Evolutionary conservation across 1,140 invertebrate genomes (phyloP).

Genomic region (Dinoponera quadriceps): DNA sequence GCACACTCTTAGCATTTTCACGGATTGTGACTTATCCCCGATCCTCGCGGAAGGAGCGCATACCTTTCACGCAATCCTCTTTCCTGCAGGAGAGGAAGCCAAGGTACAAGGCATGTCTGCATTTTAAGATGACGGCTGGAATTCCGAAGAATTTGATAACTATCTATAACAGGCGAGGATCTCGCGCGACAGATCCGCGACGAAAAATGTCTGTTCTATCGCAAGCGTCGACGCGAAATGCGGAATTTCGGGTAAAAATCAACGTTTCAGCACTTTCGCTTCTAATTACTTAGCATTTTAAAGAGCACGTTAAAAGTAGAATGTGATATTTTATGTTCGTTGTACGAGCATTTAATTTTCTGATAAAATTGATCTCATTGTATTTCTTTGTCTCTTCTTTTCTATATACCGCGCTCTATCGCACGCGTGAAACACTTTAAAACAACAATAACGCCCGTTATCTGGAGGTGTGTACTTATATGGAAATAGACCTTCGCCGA

Average conservation of each 20-base stretch:
- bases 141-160: slow-evolving; percentile 48
- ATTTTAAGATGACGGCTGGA: slow-evolving; percentile 45
- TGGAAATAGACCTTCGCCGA: neutral
- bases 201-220: slow-evolving; percentile 31
- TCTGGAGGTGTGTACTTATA: neutral
- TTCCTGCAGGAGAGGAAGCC: slow-evolving; percentile 41
- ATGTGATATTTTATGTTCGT: neutral
- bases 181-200: neutral
- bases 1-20: slow-evolving; percentile 50
- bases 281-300: neutral
- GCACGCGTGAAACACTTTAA: no score
- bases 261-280: neutral
- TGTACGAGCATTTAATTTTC: neutral
- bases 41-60: slow-evolving; percentile 36
- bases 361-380: neutral
- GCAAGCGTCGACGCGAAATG: neutral
- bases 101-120: slow-evolving; percentile 48
- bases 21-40: slow-evolving; percentile 64
- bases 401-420: no score
- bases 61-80: slow-evolving; percentile 64
- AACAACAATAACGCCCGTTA: neutral
- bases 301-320: neutral
- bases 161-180: slow-evolving; percentile 24
- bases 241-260: neutral
- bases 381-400: no score